Evolutionary conservation across 2,113 vertebrate genomes (phyloP).

Genomic region (Motacilla alba): DNA sequence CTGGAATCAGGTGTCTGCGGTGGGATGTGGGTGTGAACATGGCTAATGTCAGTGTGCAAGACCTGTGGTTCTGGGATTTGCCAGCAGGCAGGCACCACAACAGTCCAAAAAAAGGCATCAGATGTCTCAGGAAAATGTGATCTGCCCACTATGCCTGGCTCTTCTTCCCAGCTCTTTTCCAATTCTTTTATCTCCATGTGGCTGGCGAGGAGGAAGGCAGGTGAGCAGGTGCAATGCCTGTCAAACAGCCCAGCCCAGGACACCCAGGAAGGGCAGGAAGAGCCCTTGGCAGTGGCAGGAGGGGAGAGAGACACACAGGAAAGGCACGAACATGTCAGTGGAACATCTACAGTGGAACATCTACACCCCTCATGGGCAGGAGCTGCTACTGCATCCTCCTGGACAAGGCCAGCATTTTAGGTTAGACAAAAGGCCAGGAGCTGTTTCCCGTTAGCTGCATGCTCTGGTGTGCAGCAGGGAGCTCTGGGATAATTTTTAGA

Average conservation of each 20-base stretch:
- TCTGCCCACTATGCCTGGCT: not conserved
- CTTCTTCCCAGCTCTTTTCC: not conserved
- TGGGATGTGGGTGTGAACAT: not conserved
- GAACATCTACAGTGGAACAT: not conserved
- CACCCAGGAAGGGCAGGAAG: not conserved
- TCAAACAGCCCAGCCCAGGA: not conserved
- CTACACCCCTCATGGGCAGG: not conserved
- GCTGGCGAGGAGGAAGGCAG: accelerated
- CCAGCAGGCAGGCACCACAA: not conserved
- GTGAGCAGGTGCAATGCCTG: not conserved
- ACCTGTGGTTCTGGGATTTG: not conserved
- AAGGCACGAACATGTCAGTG: not conserved
- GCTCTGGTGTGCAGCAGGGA: not conserved
- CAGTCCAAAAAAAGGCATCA: not conserved
- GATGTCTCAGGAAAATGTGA: not conserved
- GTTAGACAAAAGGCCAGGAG: not conserved
- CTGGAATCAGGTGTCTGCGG: not conserved
- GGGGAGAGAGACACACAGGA: not conserved
- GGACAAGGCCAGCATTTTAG: not conserved
- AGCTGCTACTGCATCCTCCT: not conserved
- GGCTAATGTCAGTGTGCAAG: not conserved
- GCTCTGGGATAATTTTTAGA: not conserved
- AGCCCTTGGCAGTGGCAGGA: not conserved
- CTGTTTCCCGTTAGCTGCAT: not conserved
- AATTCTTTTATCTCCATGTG: accelerated